phyloP scores from a whole-genome alignment of 2,797 vertebrate species.

The Dicrostonyx torquatus region DNA sequence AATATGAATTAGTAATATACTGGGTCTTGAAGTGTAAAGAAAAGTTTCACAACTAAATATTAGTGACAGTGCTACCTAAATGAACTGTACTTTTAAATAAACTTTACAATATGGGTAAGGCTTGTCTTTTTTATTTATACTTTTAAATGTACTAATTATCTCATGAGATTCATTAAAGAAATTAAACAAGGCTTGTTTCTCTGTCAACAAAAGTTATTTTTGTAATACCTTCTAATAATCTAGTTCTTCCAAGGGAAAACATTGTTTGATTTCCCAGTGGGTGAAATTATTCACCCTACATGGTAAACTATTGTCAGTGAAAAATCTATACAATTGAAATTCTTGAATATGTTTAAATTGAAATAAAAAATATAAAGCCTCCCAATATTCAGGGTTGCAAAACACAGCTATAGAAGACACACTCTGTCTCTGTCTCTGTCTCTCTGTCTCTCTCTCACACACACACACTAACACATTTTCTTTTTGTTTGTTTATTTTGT shows the following conservation, averaged over 20 bases:
- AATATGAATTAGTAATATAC: neutral
- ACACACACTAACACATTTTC: neutral
- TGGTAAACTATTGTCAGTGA: slow-evolving; percentile 41
- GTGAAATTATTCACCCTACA: slow-evolving; percentile 52
- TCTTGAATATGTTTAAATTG: slow-evolving; percentile 23
- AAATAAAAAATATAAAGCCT: slow-evolving; percentile 28
- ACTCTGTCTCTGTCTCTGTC: no score
- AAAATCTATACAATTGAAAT: slow-evolving; percentile 42
- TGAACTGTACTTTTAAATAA: slow-evolving; percentile 41
- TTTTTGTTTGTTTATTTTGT: neutral
- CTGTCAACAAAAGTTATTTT: slow-evolving; percentile 83
- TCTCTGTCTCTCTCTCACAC: neutral
- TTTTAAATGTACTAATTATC: slow-evolving; percentile 82
- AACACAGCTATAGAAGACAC: neutral
- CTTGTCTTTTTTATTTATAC: slow-evolving; percentile 76
- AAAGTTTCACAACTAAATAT: slow-evolving; percentile 10
- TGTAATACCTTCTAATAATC: slow-evolving; percentile 83
- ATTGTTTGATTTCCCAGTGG: slow-evolving; percentile 74
- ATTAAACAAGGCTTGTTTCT: slow-evolving; percentile 82
- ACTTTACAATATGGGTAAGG: neutral
- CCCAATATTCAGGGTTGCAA: neutral
- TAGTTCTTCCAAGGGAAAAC: slow-evolving; percentile 80
- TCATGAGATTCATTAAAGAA: slow-evolving; percentile 87
- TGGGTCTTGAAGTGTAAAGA: neutral
- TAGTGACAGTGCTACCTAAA: neutral